Conservation (phyloP, 1,140 invertebrate genomes). For the Drosophila repleta region DNA sequence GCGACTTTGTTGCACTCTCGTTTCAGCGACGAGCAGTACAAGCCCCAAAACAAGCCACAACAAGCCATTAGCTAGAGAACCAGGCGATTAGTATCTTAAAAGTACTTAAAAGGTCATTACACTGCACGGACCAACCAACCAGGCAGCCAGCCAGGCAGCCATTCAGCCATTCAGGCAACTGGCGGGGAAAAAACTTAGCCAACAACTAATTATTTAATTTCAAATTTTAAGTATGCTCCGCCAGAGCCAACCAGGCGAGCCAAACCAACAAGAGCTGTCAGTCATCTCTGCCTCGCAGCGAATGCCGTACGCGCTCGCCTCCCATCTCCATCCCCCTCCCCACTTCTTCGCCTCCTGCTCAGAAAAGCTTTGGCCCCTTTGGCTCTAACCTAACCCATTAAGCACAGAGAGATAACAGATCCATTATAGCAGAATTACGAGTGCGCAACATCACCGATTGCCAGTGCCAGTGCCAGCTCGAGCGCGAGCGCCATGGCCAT, state of each 20-base stretch:
- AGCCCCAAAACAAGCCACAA: conserved; percentile 41
- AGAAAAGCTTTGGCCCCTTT: conserved; percentile 38
- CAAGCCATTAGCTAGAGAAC: conserved; percentile 53
- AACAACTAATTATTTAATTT: conserved; percentile 82
- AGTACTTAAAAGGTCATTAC: conserved; percentile 82
- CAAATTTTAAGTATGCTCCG: conserved; percentile 74
- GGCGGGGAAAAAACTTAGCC: conserved; percentile 59
- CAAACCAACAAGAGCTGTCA: conserved; percentile 61
- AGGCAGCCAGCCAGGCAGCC: background rate
- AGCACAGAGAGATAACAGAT: conserved; percentile 77
- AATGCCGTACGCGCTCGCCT: background rate
- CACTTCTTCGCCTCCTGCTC: too few relatives aligned
- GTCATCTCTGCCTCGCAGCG: conserved; percentile 30
- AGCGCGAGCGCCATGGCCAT: conserved; percentile 23
- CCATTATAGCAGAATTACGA: conserved; percentile 82
- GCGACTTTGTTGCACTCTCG: conserved; percentile 55
- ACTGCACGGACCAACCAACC: conserved; percentile 41
- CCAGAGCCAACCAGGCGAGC: conserved; percentile 10
- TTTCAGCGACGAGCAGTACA: conserved; percentile 56
- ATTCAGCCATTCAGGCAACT: conserved; percentile 16
- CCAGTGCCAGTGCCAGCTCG: conserved; percentile 34
- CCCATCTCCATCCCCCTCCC: background rate
- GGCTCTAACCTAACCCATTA: conserved; percentile 68
- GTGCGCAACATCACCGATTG: conserved; percentile 64
- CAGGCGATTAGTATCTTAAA: conserved; percentile 78